These are phyloP conservation scores for Phylloscopus trochilus DNA, from an alignment of 2,113 vertebrate species.

Conservation along the genomic window DNA sequence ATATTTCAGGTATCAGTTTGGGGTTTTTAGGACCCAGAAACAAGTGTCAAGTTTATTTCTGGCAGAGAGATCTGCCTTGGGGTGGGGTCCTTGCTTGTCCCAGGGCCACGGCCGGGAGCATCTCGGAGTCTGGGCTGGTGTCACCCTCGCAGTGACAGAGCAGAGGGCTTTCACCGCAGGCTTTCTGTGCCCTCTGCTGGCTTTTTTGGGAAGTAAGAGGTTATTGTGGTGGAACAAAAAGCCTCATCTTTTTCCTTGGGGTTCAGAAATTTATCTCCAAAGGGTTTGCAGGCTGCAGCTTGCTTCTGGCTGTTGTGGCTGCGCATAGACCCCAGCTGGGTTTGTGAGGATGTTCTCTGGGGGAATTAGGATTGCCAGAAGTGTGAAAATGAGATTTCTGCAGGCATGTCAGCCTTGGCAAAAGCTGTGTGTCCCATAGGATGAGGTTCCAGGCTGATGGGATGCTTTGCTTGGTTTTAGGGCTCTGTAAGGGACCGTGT, in stretches of 20 bases:
- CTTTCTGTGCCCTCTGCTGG: constrained; percentile 66
- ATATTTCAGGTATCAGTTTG: not conserved
- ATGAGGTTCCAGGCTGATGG: not conserved
- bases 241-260: not conserved
- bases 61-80: not conserved
- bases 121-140: accelerated
- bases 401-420: not conserved
- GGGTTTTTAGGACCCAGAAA: not conserved
- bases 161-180: not conserved
- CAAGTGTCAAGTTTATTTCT: not conserved
- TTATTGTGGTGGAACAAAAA: not conserved
- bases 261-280: not conserved
- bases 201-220: not conserved
- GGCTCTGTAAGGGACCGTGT: not conserved
- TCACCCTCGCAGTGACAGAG: not conserved
- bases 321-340: accelerated
- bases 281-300: not conserved
- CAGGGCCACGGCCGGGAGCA: accelerated
- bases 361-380: not conserved
- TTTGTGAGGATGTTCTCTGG: not conserved
- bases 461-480: not conserved
- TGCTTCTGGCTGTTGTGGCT: not conserved
- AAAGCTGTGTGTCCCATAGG: not conserved
- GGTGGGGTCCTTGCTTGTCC: not conserved
- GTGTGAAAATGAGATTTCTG: not conserved